phyloP scores from a whole-genome alignment of 2,888 invertebrate species.

The Drosophila nr. medialis region DNA sequence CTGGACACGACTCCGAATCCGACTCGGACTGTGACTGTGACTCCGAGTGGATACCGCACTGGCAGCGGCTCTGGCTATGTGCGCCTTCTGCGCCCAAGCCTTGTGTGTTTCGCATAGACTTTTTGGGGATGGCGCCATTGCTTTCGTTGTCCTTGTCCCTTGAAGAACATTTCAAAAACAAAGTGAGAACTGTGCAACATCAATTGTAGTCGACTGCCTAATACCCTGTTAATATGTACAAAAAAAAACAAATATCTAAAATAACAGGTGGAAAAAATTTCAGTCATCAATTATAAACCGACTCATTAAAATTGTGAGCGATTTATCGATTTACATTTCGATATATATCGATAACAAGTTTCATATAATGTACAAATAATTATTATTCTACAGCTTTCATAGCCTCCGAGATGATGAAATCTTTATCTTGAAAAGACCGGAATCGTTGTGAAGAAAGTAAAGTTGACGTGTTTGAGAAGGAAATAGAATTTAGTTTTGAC shows the following conservation, averaged over 20 bases:
- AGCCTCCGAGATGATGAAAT: background rate
- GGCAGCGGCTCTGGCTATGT: constrained; percentile 8
- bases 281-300: background rate
- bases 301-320: background rate
- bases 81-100: constrained; percentile 25
- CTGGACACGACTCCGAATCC: constrained; percentile 32
- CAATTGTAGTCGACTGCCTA: background rate
- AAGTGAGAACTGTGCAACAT: background rate
- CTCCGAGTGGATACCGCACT: constrained; percentile 1
- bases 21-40: background rate
- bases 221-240: background rate
- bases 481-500: background rate
- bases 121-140: constrained; percentile 44
- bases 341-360: background rate
- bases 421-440: background rate
- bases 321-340: background rate
- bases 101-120: constrained; percentile 33
- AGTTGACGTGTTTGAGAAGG: background rate
- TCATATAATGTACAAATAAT: background rate
- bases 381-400: background rate
- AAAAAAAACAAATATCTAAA: background rate
- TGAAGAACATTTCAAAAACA: constrained; percentile 9
- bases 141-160: constrained; percentile 21
- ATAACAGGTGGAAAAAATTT: background rate
- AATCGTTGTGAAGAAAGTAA: background rate